phyloP scores from a whole-genome alignment of 2,113 vertebrate species.

The Columbina picui region DNA sequence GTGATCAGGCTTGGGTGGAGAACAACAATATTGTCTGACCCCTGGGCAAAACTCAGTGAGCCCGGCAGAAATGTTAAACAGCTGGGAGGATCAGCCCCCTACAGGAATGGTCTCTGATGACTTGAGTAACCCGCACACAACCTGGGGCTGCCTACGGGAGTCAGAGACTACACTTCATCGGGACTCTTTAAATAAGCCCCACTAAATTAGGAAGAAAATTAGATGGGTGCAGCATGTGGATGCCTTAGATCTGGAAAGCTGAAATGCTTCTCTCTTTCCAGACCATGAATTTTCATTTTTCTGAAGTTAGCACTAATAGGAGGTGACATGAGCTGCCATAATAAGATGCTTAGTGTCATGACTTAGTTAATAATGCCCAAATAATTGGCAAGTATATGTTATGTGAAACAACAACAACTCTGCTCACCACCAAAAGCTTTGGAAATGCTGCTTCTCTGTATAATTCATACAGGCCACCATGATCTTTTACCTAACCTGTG shows the following conservation, averaged over 20 bases:
- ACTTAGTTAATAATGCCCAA: background rate
- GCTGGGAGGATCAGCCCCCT: rapidly evolving
- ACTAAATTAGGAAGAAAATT: background rate
- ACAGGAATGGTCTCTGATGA: background rate
- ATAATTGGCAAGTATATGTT: background rate
- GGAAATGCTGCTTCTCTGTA: background rate
- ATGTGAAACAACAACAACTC: background rate
- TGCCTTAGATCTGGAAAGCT: background rate
- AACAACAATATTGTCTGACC: background rate
- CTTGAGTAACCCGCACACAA: too few species aligned
- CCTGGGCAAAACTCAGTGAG: background rate
- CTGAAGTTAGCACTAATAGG: background rate
- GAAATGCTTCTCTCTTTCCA: background rate
- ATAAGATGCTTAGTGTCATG: background rate
- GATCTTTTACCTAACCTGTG: background rate
- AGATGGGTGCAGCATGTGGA: background rate
- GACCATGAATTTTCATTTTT: background rate
- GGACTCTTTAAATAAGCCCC: background rate
- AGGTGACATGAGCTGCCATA: background rate
- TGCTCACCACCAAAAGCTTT: background rate
- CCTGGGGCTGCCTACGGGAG: too few species aligned
- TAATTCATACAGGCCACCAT: background rate
- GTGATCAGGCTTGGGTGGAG: background rate
- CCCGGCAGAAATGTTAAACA: background rate
- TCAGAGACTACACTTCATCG: rapidly evolving